A percentile compares a stretch with the other conserved stretches of the same genome.
Conservation (phyloP, 2,888 invertebrate species). For the Spialia ferax region DNA sequence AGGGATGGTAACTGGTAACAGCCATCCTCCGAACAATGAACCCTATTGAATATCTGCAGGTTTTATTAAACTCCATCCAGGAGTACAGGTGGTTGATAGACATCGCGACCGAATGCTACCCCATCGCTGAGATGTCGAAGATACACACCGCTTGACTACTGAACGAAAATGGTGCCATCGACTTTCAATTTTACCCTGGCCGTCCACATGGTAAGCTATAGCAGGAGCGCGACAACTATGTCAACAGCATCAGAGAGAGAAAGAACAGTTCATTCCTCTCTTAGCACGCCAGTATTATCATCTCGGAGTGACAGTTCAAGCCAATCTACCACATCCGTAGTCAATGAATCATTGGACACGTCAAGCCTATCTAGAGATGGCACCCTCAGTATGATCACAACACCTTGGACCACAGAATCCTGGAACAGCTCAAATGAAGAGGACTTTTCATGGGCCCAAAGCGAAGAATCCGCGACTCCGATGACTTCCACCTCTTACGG, state of each 20-base stretch:
- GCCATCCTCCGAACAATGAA: constrained; percentile 57
- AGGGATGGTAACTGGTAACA: constrained; percentile 33
- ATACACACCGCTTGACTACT: constrained; percentile 63
- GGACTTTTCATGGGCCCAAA: neutral
- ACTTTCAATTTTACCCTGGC: neutral
- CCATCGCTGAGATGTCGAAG: constrained; percentile 67
- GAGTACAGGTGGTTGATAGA: constrained; percentile 74
- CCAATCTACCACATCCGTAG: neutral
- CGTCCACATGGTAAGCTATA: neutral
- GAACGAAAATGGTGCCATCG: neutral
- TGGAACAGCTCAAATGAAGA: constrained; percentile 43
- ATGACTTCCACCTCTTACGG: constrained; percentile 50
- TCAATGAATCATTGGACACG: constrained; percentile 7
- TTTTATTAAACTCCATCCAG: constrained; percentile 62
- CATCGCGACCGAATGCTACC: constrained; percentile 70
- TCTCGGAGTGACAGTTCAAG: neutral
- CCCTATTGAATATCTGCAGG: constrained; percentile 61
- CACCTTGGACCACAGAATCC: constrained; percentile 64
- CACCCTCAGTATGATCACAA: constrained; percentile 63
- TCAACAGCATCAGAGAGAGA: neutral
- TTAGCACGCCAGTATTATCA: constrained; percentile 35
- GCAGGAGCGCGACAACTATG: constrained; percentile 2
- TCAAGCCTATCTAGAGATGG: constrained; percentile 44
- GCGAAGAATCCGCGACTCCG: constrained; percentile 46
- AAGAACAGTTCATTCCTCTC: constrained; percentile 27